Evolutionary conservation across 1,140 invertebrate genomes (phyloP), one percentile per base, ranked within the genome.

Genomic region (Colletes gigas): DNA sequence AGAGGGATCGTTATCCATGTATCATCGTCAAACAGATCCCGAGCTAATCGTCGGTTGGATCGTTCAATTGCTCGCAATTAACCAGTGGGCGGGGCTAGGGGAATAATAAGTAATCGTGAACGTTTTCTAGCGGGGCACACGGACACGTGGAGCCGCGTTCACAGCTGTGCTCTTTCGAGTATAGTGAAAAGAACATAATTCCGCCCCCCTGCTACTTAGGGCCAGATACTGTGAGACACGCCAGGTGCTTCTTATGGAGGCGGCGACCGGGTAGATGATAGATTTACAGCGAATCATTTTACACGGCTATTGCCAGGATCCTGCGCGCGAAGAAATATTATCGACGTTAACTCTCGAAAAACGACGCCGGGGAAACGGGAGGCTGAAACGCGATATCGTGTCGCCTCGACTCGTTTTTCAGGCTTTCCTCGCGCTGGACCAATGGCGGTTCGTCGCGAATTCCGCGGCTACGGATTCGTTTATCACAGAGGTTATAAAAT

Each of bases 261-360:
- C 87, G 88, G 87, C 86, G 54, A 62, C 19, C 74, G 59, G 79
- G 83, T 82, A 73, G 87, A 88, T 87, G 89, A 89, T 92, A 92
- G 92, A 93, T 93, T 93, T 93, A 93, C 91, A 90, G 90, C 91
- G 92, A 92, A 93, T 93, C 92, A 93, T 92, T 93, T 93, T 93
- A 93, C 91, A 93, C 92, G 91, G 90, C 90, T 92, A 92, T 93
- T 90, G 83, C 85, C 84, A 81, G 70, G 75, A 77, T 90, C 83
- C 76, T 70, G 67, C 81, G 84, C 85, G 86, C 90, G 90, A 66
- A 73, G 77, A 92, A 92, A 90, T 92, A 93, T 92, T 83, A 89
- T 85, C 82, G 81, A 84, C 88, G 84, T 92, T 91, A 91, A 89
- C 88, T 89, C 83, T 85, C 82, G 76, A 77, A 88, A 88, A 75